Evolutionary conservation across 2,797 vertebrate species (phyloP).

Genomic region (Sebastes iracundus): DNA sequence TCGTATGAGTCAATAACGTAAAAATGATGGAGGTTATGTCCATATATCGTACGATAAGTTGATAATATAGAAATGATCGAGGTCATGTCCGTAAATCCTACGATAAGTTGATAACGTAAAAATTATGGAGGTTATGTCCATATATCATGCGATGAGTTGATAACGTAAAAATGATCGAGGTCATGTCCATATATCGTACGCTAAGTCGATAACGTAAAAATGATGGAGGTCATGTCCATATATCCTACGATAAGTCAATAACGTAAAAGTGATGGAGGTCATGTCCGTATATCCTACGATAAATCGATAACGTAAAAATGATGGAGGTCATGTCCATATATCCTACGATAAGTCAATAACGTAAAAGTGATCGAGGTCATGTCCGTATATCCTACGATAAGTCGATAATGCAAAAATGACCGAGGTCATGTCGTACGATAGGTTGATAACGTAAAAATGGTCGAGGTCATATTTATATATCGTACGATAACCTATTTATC

Average conservation of each 20-base stretch:
- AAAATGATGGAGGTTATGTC: not conserved
- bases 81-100: not conserved
- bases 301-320: not conserved
- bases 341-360: not conserved
- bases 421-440: not conserved
- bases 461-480: not conserved
- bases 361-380: not conserved
- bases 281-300: not conserved
- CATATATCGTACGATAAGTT: not conserved
- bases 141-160: not conserved
- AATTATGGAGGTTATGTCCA: not conserved
- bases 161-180: not conserved
- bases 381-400: not conserved
- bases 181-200: not conserved
- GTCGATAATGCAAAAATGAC: not conserved
- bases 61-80: not conserved
- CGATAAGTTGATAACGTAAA: not conserved
- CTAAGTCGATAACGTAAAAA: not conserved
- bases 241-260: fast-evolving
- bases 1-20: not conserved
- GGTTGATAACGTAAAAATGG: not conserved
- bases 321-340: not conserved
- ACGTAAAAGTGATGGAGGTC: not conserved
- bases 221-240: not conserved
- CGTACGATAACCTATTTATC: not conserved